phyloP scores from a whole-genome alignment of 2,888 invertebrate genomes.

The Lycia hirtaria region DNA sequence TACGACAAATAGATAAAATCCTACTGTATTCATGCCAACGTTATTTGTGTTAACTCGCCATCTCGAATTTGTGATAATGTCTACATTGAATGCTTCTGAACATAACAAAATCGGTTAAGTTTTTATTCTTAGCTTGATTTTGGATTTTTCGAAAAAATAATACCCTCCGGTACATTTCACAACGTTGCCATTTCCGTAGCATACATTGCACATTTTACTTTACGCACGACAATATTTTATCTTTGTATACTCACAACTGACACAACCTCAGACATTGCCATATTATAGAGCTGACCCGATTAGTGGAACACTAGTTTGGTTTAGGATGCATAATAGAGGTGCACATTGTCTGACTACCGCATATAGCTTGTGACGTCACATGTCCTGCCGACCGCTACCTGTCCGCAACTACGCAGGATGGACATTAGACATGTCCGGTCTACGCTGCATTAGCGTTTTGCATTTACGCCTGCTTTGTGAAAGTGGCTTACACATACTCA shows the following conservation, averaged over 20 bases:
- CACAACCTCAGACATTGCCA: neutral
- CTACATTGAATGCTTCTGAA: no score
- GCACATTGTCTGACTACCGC: conserved; percentile 30
- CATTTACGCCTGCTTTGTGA: neutral
- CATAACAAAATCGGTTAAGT: no score
- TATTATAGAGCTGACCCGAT: no score
- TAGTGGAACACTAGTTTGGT: no score
- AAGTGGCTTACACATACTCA: neutral
- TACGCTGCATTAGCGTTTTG: conserved; percentile 8
- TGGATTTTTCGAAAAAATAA: no score
- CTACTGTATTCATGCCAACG: no score
- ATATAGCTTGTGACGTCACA: conserved; percentile 15
- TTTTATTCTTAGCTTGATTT: no score
- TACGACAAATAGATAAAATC: no score
- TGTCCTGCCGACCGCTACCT: conserved; percentile 34
- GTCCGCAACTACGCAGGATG: conserved; percentile 34
- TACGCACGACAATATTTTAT: neutral
- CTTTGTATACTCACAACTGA: neutral
- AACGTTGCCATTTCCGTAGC: neutral
- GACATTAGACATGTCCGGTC: conserved; percentile 24
- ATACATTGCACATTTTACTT: neutral
- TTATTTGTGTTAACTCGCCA: no score
- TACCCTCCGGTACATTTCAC: no score
- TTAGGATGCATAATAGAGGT: no score
- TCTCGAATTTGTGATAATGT: no score